These are phyloP conservation scores for Cyprinodon diabolis DNA, from an alignment of 2,797 vertebrate genomes.

Conservation along the genomic window DNA sequence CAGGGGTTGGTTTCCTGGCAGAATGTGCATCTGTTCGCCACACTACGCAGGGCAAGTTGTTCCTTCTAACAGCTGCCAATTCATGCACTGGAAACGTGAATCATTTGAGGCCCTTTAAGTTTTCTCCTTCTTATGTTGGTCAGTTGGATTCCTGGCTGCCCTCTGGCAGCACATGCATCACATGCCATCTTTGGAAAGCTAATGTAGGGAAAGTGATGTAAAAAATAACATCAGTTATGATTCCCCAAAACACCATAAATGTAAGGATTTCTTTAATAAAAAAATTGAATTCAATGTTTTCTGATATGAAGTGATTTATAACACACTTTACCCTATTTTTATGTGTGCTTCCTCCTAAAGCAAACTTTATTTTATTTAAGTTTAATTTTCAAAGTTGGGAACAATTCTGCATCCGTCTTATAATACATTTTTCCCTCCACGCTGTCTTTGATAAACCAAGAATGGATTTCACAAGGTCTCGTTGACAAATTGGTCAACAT, in stretches of 20 bases:
- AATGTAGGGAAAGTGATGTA: too few species aligned
- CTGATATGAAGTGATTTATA: neutral
- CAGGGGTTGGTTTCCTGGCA: neutral
- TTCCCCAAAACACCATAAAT: neutral
- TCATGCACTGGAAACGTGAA: too few species aligned
- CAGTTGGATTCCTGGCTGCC: too few species aligned
- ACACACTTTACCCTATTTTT: too few species aligned
- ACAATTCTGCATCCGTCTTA: neutral
- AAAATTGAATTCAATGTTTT: neutral
- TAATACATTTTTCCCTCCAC: neutral
- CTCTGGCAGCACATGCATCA: too few species aligned
- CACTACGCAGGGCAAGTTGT: neutral
- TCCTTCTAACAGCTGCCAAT: neutral
- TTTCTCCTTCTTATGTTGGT: too few species aligned
- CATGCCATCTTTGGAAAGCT: too few species aligned
- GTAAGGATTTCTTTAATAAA: neutral
- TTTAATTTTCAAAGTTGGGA: neutral
- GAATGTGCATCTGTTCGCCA: neutral
- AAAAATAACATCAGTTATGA: neutral
- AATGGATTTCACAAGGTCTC: neutral
- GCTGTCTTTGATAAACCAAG: neutral
- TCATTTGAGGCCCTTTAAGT: too few species aligned
- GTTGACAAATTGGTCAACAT: slow-evolving; percentile 8
- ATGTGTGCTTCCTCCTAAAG: neutral
- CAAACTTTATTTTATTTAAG: neutral